Percentiles rank a stretch among this genome's conserved stretches.
Conservation (phyloP, 2,113 vertebrate genomes). For the Upupa epops region DNA sequence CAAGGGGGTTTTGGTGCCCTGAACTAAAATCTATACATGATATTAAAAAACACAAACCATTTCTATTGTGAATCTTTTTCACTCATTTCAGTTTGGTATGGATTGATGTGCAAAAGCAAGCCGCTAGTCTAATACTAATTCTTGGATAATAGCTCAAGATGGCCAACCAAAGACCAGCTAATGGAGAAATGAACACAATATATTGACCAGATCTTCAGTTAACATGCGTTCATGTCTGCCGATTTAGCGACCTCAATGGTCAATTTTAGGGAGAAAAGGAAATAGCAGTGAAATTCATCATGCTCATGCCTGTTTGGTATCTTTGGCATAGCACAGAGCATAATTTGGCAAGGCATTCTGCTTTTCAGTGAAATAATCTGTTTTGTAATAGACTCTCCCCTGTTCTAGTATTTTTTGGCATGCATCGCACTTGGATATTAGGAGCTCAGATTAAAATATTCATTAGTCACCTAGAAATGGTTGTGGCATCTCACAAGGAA, state of each 20-base stretch:
- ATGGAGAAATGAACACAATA: conserved; percentile 60
- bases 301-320: conserved; percentile 64
- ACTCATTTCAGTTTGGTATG: neutral
- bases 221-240: neutral
- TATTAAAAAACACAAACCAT: neutral
- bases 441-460: conserved; percentile 29
- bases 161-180: conserved; percentile 45
- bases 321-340: conserved; percentile 55
- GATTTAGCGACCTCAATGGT: conserved; percentile 35
- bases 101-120: conserved; percentile 18
- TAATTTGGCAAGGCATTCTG: conserved; percentile 45
- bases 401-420: conserved; percentile 27
- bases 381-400: conserved; percentile 30
- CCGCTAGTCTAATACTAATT: conserved; percentile 21
- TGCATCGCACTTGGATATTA: neutral
- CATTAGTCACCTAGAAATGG: conserved; percentile 43
- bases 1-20: neutral
- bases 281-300: conserved; percentile 67
- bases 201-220: conserved; percentile 66
- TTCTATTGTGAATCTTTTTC: neutral
- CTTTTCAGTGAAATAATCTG: conserved; percentile 18
- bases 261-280: conserved; percentile 31
- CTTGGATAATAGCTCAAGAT: conserved; percentile 56
- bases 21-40: neutral
- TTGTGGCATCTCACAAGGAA: neutral